Percentiles rank a stretch among this genome's conserved stretches.
Conservation (phyloP, 2,113 vertebrate species). For the Polypterus bichir region DNA sequence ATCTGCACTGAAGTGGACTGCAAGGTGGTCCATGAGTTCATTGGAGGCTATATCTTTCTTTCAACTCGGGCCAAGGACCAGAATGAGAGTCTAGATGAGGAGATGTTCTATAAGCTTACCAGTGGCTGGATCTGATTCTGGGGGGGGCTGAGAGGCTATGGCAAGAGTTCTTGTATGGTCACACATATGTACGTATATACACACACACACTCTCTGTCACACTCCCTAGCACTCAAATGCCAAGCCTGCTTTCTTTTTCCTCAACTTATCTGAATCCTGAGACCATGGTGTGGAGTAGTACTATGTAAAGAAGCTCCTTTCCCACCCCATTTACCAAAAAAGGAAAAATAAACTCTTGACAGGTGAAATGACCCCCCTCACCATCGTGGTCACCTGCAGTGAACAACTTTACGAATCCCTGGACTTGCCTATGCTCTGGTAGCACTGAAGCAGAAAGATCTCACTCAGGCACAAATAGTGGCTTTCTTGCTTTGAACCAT, state of each 20-base stretch:
- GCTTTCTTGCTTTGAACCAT: too few relatives aligned
- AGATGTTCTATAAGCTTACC: constrained; percentile 99
- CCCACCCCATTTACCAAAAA: too few relatives aligned
- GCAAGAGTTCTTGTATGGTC: constrained; percentile 15
- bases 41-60: constrained; percentile 94
- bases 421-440: too few relatives aligned
- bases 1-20: constrained; percentile 92
- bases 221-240: constrained; percentile 49
- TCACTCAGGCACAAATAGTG: too few relatives aligned
- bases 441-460: too few relatives aligned
- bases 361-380: too few relatives aligned
- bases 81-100: constrained; percentile 94
- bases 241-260: constrained; percentile 43
- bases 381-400: too few relatives aligned
- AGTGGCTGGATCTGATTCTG: constrained; percentile 85
- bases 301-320: too few relatives aligned
- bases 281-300: neutral
- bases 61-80: constrained; percentile 94
- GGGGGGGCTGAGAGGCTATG: constrained; percentile 15
- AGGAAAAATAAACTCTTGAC: too few relatives aligned
- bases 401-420: too few relatives aligned
- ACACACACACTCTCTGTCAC: constrained; percentile 38
- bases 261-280: constrained; percentile 17
- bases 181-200: constrained; percentile 11
- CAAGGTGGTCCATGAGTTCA: constrained; percentile 97